Evolutionary conservation across 1,140 invertebrate species (phyloP).

Genomic region (Tigriopus japonicus): DNA sequence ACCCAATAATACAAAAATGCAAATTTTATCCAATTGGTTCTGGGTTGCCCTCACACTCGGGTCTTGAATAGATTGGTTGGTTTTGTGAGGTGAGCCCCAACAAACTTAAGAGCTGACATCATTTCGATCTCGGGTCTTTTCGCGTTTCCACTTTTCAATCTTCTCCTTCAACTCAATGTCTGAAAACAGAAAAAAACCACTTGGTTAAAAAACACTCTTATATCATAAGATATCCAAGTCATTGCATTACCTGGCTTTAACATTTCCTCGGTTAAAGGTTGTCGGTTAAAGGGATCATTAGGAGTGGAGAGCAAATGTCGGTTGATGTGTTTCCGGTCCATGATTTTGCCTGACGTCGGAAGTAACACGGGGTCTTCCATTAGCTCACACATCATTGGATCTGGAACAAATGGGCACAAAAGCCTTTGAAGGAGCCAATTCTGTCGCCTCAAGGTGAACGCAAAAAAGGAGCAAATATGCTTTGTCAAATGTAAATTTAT

Average conservation of each 20-base stretch:
- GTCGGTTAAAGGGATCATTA: constrained; percentile 92
- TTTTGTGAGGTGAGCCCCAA: too few species aligned
- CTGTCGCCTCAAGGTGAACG: too few species aligned
- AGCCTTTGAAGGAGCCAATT: neutral
- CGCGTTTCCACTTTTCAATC: constrained; percentile 54
- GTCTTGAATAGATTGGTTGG: too few species aligned
- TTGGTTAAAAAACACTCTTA: neutral
- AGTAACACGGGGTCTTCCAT: constrained; percentile 90
- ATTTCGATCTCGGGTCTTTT: constrained; percentile 27
- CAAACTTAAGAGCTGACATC: too few species aligned
- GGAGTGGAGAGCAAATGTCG: constrained; percentile 83
- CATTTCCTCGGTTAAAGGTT: constrained; percentile 73
- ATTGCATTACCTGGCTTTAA: constrained; percentile 46
- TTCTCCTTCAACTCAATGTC: constrained; percentile 52
- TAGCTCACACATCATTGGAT: constrained; percentile 90
- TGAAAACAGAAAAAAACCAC: constrained; percentile 25
- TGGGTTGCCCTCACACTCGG: too few species aligned
- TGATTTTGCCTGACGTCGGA: constrained; percentile 72
- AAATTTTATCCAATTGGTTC: too few species aligned
- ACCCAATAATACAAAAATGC: too few species aligned
- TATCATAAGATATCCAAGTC: neutral
- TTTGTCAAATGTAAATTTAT: too few species aligned
- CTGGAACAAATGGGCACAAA: constrained; percentile 27
- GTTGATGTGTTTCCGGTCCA: constrained; percentile 84
- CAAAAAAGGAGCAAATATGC: too few species aligned